Evolutionary conservation across 2,888 invertebrate species (phyloP).

Genomic region (Pristionchus mayeri): DNA sequence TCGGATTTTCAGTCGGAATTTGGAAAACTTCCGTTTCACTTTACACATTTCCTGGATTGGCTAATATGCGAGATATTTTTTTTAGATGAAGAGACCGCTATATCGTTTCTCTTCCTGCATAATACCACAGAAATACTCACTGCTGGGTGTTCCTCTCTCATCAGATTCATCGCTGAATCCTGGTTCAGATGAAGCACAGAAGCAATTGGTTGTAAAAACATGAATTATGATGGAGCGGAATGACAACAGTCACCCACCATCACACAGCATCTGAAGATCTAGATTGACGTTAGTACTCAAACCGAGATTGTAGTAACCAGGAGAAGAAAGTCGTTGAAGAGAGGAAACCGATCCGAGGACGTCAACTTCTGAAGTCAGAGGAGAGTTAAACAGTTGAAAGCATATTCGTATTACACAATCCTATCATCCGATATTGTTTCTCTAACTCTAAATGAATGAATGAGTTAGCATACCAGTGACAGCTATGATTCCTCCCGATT

Average conservation of each 20-base stretch:
- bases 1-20: no score
- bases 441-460: background rate
- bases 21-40: no score
- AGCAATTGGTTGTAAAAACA: background rate
- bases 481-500: background rate
- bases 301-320: constrained; percentile 12
- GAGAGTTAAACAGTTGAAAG: background rate
- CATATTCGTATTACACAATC: background rate
- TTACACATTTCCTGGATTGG: no score
- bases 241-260: background rate
- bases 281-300: background rate
- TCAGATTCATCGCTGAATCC: background rate
- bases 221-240: no score
- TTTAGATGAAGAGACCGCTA: background rate
- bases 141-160: background rate
- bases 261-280: constrained; percentile 7
- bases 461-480: background rate
- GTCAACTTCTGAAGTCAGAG: background rate
- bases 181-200: background rate
- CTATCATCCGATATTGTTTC: background rate
- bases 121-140: no score
- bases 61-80: background rate
- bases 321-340: background rate
- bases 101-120: no score
- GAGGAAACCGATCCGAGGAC: no score